Evolutionary conservation across 2,888 invertebrate species (phyloP), one percentile per base, ranked within the genome.

Genomic region (Choreutis nemorana): DNA sequence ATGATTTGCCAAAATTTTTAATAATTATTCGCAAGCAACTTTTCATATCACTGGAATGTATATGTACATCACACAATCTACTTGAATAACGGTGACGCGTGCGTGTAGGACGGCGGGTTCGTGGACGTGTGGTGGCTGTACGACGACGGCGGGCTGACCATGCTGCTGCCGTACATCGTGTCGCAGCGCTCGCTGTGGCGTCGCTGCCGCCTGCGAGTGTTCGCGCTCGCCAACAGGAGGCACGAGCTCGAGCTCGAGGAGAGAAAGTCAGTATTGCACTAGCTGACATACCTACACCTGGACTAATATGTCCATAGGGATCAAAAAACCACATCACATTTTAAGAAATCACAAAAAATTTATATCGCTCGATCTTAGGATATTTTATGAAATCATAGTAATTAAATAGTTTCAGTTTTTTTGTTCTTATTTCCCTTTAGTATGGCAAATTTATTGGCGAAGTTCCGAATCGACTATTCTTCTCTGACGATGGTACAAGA

Each of bases 81-180:
- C n/a, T n/a, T n/a, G n/a, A n/a, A n/a, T 18, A 7, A 18, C 7
- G 18, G 18, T 18, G 8, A 8, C 6, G 4, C 15, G 2, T 32
- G 4, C 8, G 1, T 5, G 8, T 9, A 23, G 21, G 22, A n/a
- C 31, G 84, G 86, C 36, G 94, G 94, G 7, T 87, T 86, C 0
- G 87, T 96, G 23, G 96, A 96, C 70, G 94, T 96, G 25, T 96
- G 95, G 92, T 97, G 97, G 97, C 71, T 97, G 45, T 97, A 95
- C 63, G 97, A 97, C 60, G 96, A 92, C 63, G 91, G 91, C 52
- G 91, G 91, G 29, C 78, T 94, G 23, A 93, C 93, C 2, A 88
- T 94, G 63, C 79, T 94, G 34, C 64, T 94, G 42, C 93, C 93
- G 0, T 92, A 94, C 64, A 92, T 94, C 42, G 85, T 94, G 40